A percentile compares a stretch with the other conserved stretches of the same genome.
These are phyloP conservation scores for Phylloscopus trochilus DNA, from an alignment of 2,113 vertebrate species.

Conservation along the genomic window DNA sequence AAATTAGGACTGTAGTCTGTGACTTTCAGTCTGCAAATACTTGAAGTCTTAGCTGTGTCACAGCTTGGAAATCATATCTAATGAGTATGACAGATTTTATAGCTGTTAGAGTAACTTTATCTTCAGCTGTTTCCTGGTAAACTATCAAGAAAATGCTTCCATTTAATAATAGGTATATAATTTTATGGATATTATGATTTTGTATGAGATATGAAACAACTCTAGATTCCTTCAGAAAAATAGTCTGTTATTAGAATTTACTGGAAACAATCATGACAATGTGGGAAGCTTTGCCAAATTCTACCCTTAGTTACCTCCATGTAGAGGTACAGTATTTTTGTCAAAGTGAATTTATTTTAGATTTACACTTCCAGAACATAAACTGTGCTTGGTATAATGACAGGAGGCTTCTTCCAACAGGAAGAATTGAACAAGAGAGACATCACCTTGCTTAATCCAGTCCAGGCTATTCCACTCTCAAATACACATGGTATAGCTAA, in stretches of 20 bases:
- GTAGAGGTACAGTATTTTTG: not conserved
- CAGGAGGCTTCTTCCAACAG: not conserved
- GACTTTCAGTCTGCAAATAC: not conserved
- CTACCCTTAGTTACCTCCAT: not conserved
- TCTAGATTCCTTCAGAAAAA: not conserved
- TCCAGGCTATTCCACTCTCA: not conserved
- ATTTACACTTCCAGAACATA: not conserved
- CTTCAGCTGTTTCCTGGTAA: not conserved
- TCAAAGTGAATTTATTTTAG: not conserved
- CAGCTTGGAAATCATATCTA: not conserved
- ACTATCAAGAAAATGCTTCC: not conserved
- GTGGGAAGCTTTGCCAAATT: not conserved
- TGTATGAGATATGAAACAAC: not conserved
- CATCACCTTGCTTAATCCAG: not conserved
- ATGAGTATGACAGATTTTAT: slow-evolving; percentile 3
- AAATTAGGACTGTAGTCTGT: not conserved
- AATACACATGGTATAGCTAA: not conserved
- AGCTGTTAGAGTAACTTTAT: not conserved
- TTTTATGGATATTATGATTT: not conserved
- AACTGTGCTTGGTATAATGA: not conserved
- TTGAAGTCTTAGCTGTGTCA: not conserved
- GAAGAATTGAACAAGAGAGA: not conserved
- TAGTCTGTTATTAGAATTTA: not conserved
- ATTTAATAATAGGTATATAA: not conserved
- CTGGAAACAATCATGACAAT: not conserved